Evolutionary conservation across 2,113 vertebrate species (phyloP).

Genomic region (Galbula dea): DNA sequence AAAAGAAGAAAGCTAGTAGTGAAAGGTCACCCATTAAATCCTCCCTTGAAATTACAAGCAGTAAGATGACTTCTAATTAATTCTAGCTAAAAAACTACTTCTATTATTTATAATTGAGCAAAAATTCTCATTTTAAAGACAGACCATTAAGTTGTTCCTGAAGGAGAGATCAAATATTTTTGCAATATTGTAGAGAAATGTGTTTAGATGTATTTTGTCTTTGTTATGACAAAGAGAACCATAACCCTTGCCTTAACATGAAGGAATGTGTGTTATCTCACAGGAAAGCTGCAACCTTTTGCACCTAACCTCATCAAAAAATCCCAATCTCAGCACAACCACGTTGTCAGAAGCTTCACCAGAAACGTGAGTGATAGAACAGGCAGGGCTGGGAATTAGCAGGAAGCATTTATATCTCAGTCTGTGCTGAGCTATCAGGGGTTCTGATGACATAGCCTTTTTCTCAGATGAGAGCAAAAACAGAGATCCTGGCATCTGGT

Average conservation of each 20-base stretch:
- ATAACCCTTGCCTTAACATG: not conserved
- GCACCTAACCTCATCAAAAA: slow-evolving; percentile 3
- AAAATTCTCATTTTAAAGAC: not conserved
- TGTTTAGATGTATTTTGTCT: not conserved
- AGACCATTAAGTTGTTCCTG: not conserved
- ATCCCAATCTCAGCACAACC: slow-evolving; percentile 18
- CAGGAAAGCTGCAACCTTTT: slow-evolving; percentile 53
- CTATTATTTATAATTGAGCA: slow-evolving; percentile 17
- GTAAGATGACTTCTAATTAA: slow-evolving; percentile 7
- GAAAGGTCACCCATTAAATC: not conserved
- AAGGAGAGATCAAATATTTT: not conserved
- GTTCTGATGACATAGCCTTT: not conserved
- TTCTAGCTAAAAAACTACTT: slow-evolving; percentile 32
- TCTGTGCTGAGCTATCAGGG: not conserved
- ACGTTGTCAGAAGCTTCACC: not conserved
- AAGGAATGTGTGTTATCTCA: slow-evolving; percentile 22
- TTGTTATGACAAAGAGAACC: slow-evolving; percentile 5
- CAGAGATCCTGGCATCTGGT: slow-evolving; percentile 18
- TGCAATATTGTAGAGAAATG: not conserved
- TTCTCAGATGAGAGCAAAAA: slow-evolving; percentile 4
- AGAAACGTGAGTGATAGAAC: not conserved
- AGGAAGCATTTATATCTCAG: slow-evolving; percentile 18
- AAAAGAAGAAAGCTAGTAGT: not conserved
- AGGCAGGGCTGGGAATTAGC: slow-evolving; percentile 12
- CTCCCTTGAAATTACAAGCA: slow-evolving; percentile 8